phyloP scores from a whole-genome alignment of 2,888 invertebrate species.

The Nymphalis c-album region DNA sequence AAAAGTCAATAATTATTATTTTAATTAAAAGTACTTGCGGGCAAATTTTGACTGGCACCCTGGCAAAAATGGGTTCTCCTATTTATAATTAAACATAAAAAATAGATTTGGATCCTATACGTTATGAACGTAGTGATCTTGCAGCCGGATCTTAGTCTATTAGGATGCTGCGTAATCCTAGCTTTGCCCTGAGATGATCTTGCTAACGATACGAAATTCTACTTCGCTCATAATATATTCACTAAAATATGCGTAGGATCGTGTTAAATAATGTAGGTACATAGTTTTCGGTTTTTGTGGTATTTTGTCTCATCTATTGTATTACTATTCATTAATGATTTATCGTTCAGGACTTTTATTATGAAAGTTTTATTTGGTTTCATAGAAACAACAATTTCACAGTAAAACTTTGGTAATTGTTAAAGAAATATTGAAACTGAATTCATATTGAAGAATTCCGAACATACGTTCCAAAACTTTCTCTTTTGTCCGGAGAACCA shows the following conservation, averaged over 20 bases:
- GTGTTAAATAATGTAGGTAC: background rate
- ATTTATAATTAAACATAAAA: no score
- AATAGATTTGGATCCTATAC: no score
- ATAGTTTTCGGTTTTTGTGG: background rate
- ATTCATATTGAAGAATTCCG: slow-evolving; percentile 26
- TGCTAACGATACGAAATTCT: slow-evolving; percentile 48
- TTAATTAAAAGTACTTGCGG: no score
- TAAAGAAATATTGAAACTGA: slow-evolving; percentile 19
- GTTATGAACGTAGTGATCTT: no score
- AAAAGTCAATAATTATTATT: no score
- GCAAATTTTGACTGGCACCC: no score
- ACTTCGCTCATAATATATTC: background rate
- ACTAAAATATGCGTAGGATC: background rate
- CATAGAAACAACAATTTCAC: slow-evolving; percentile 19
- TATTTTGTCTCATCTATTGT: background rate
- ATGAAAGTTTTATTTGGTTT: slow-evolving; percentile 19
- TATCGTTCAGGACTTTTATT: slow-evolving; percentile 9
- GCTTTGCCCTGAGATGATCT: slow-evolving; percentile 46
- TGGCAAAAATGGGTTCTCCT: no score
- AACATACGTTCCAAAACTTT: slow-evolving; percentile 23
- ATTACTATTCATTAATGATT: slow-evolving; percentile 17
- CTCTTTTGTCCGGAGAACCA: slow-evolving; percentile 23
- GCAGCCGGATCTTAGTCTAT: no score
- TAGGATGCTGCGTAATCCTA: slow-evolving; percentile 44
- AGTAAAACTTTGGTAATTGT: slow-evolving; percentile 29